A percentile compares a stretch with the other conserved stretches of the same genome.
These are phyloP conservation scores for Pristionchus japonicus DNA, from an alignment of 2,888 invertebrate genomes.

Conservation along the genomic window DNA sequence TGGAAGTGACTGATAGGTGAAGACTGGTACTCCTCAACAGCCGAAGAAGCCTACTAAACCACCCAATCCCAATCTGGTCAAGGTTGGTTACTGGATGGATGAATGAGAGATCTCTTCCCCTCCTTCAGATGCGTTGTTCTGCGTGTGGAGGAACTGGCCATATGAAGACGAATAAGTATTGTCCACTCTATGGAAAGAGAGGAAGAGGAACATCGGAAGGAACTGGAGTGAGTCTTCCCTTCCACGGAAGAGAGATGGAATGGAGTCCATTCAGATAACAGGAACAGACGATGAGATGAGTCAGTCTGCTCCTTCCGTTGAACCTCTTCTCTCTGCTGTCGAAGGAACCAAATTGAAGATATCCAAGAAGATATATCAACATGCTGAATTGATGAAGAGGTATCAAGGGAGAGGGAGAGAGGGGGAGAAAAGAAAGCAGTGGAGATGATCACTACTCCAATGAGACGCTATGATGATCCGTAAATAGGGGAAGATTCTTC, in stretches of 20 bases:
- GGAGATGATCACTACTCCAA: too few species aligned
- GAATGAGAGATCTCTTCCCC: not conserved
- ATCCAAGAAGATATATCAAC: conserved; percentile 76
- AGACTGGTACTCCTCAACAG: conserved; percentile 16
- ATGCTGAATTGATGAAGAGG: conserved; percentile 76
- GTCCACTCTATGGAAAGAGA: conserved; percentile 88
- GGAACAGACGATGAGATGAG: conserved; percentile 83
- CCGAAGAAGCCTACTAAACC: conserved; percentile 63
- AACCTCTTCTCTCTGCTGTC: conserved; percentile 76
- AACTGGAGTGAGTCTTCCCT: not conserved
- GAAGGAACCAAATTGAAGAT: conserved; percentile 78
- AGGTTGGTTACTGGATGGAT: conserved; percentile 45
- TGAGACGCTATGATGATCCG: too few species aligned
- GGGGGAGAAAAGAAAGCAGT: too few species aligned
- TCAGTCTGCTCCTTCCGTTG: conserved; percentile 81
- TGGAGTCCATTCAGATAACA: conserved; percentile 72
- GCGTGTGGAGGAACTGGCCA: conserved; percentile 89
- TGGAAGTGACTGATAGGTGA: not conserved
- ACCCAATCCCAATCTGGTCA: conserved; percentile 67
- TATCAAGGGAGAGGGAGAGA: too few species aligned
- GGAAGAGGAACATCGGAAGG: conserved; percentile 11
- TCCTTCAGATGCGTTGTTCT: conserved; percentile 84
- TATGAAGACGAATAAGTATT: conserved; percentile 95
- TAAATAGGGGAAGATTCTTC: not conserved
- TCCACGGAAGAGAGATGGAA: not conserved